Conservation (phyloP, 2,113 vertebrate species). For the Galemys pyrenaicus region DNA sequence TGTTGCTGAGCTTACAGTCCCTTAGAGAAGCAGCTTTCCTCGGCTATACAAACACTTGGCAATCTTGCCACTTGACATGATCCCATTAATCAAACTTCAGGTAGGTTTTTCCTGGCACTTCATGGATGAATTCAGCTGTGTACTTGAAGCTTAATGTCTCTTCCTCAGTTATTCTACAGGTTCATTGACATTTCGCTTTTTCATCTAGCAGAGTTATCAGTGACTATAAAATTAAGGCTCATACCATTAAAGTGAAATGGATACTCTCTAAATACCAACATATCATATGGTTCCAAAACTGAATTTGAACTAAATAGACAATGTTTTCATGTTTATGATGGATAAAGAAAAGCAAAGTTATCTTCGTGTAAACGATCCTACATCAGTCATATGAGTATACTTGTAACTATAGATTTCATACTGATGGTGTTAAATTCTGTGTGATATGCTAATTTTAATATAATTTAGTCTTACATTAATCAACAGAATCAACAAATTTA, state of each 20-base stretch:
- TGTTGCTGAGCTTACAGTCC: not conserved
- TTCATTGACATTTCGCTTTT: not conserved
- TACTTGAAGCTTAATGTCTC: not conserved
- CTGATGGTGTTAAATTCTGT: not conserved
- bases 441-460: not conserved
- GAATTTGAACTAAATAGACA: not conserved
- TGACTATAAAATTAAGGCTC: not conserved
- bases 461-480: not conserved
- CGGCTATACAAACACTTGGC: not conserved
- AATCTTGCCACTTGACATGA: slow-evolving; percentile 11
- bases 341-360: not conserved
- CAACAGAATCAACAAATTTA: not conserved
- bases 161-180: not conserved
- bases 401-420: not conserved
- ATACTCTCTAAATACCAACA: not conserved
- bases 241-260: not conserved
- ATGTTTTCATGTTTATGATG: not conserved
- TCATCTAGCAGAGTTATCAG: not conserved
- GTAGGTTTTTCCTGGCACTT: not conserved
- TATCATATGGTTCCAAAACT: not conserved
- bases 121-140: not conserved
- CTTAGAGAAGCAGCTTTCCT: not conserved
- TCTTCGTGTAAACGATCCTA: not conserved
- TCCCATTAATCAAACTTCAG: not conserved
- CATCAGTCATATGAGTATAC: not conserved